Evolutionary conservation across 1,140 invertebrate genomes (phyloP), one percentile per base, ranked within the genome.

Genomic region (Xylocopa sonorina): DNA sequence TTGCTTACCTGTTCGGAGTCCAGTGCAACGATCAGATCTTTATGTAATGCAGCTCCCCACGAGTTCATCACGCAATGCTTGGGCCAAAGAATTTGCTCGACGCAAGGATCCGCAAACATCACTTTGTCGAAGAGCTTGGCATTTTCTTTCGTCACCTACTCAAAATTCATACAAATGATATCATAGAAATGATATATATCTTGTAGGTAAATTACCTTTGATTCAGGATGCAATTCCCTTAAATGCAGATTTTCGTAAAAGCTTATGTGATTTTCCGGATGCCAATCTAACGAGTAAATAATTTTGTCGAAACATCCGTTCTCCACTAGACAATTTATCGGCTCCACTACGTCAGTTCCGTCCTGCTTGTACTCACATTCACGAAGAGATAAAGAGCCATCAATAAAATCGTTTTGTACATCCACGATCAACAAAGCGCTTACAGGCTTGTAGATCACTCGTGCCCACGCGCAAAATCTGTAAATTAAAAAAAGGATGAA

Each of bases 321-420:
- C 12, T 94, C 94, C 62, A 97, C 84, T 4, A 98, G 85, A 21
- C 91, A 85, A 92, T 98, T 98, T 53, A 97, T 96, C 0, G 96
- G 94, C 34, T 95, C 93, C 6, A 96, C 90, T 4, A 95, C 93
- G 82, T 95, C 94, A 32, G 90, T 92, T 0, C 94, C 95, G 83
- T 96, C 94, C 66, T 97, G 95, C 62, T 94, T 93, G 7, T 95
- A 94, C 21, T 94, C 94, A 88, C 95, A 96, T 67, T 95, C 93
- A 66, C 93, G 93, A 29, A 98, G 93, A 18, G 96, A 94, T 18
- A 98, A 90, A 12, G 95, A 94, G 24, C 97, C 97, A 63, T 94
- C 94, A 50, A 97, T 96, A 86, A 97, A 97, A 90, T 98, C 97
- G 90, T 97, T 97, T 90, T 98, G 97, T 0, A 97, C 96, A 90